Conservation (phyloP, 2,113 vertebrate species). For the Callospermophilus lateralis region DNA sequence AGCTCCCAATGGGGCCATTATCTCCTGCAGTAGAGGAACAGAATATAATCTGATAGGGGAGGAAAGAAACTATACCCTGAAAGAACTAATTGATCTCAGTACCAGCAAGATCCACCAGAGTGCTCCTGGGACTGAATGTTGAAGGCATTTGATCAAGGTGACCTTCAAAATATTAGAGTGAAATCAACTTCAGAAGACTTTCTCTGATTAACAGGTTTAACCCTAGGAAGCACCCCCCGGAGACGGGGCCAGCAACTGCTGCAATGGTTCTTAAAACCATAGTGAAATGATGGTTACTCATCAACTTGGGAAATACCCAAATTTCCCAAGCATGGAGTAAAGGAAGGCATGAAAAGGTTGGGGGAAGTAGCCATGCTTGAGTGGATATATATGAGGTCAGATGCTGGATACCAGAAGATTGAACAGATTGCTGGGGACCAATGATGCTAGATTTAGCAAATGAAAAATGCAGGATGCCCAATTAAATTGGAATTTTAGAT, state of each 20-base stretch:
- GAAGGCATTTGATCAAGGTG: not conserved
- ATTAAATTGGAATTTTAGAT: not conserved
- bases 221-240: not conserved
- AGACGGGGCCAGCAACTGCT: not conserved
- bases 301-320: not conserved
- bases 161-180: not conserved
- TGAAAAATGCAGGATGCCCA: not conserved
- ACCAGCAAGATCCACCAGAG: not conserved
- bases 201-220: slow-evolving; percentile 1
- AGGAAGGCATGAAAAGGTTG: not conserved
- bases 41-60: not conserved
- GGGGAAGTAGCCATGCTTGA: not conserved
- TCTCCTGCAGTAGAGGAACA: not conserved
- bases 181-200: not conserved
- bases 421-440: not conserved
- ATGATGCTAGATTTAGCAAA: not conserved
- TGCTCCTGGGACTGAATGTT: not conserved
- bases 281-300: not conserved
- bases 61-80: not conserved
- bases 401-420: too few species aligned
- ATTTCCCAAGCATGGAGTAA: not conserved
- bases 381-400: not conserved
- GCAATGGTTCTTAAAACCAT: not conserved
- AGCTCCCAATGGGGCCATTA: not conserved
- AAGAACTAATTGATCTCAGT: not conserved